Evolutionary conservation across 2,888 invertebrate species (phyloP), one percentile per base, ranked within the genome.

Genomic region (Eretmocerus hayati): DNA sequence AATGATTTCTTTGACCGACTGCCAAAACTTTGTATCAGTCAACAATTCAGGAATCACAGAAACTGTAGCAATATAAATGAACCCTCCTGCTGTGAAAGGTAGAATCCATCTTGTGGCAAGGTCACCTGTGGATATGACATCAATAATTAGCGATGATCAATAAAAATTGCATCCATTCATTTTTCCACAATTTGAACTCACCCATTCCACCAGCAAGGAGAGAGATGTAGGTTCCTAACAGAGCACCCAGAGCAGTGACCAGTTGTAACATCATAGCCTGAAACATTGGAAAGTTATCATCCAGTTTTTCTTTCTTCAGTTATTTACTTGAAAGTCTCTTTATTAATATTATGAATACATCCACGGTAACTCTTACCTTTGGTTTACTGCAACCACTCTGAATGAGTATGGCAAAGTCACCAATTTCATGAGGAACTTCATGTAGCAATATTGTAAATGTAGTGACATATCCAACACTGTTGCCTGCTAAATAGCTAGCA

Each of bases 371-470:
- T 56, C 55, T 57, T 62, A 81, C 83, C 76, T 94, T 94, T 66
- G 78, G 84, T 59, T 90, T 83, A 8, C 88, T 87, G 67, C 94
- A 96, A 20, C 99, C 99, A 39, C 96, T 95, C 72, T 97, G 95
- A 48, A 99, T 85, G 46, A 99, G 81, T 70, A 99, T 97, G 13
- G 99, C 99, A 77, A 95, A 99, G 72, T 99, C 99, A 32, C 99
- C 99, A 67, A 99, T 96, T 76, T 99, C 99, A 76, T 99, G 99
- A 30, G 99, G 99, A 55, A 99, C 90, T 78, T 99, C 99, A 72
- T 99, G 99, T 38, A 99, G 74, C 44, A 99, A 77, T 64, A 99
- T 96, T 2, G 96, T 96, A 31, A 95, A 75, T 21, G 97, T 97
- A 15, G 99, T 99, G 13, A 96, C 79, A 46, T 87, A 78, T 22